These are phyloP conservation scores for Heliconius himera DNA, from an alignment of 1,140 invertebrate genomes.

Conservation along the genomic window DNA sequence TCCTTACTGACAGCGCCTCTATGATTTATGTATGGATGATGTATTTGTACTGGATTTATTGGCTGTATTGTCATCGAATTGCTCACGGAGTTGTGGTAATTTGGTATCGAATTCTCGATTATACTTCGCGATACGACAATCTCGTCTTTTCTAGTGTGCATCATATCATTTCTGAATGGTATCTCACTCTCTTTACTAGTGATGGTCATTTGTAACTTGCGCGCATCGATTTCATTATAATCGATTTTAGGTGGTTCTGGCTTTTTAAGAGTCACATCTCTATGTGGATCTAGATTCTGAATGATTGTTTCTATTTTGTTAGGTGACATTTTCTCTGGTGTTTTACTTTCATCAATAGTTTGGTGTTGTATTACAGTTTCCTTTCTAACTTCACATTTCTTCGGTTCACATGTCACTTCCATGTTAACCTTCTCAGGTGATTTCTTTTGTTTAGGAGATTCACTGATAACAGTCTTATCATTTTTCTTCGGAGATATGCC, in stretches of 20 bases:
- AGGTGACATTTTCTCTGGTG: conserved; percentile 64
- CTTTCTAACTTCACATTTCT: conserved; percentile 68
- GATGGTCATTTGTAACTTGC: conserved; percentile 55
- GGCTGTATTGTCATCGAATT: conserved; percentile 76
- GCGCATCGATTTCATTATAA: conserved; percentile 57
- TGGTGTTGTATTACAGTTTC: conserved; percentile 78
- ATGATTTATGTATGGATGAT: conserved; percentile 66
- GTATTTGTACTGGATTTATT: conserved; percentile 62
- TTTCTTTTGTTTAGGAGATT: conserved; percentile 64
- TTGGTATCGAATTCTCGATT: conserved; percentile 61
- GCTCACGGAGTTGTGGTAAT: conserved; percentile 60
- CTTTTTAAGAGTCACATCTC: conserved; percentile 58
- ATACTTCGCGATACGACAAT: conserved; percentile 65
- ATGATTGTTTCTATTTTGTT: conserved; percentile 73
- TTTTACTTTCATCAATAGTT: conserved; percentile 61
- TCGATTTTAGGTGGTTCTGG: conserved; percentile 64
- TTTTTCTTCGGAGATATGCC: conserved; percentile 65
- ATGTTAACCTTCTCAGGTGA: conserved; percentile 58
- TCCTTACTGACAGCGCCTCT: conserved; percentile 66
- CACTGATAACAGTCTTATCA: conserved; percentile 68
- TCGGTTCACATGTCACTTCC: conserved; percentile 54
- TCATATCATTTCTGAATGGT: conserved; percentile 61
- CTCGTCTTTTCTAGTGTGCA: conserved; percentile 68
- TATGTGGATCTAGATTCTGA: conserved; percentile 66
- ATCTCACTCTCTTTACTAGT: conserved; percentile 66